These are phyloP conservation scores for Hippolais icterina DNA, from an alignment of 2,113 vertebrate genomes.

Conservation along the genomic window DNA sequence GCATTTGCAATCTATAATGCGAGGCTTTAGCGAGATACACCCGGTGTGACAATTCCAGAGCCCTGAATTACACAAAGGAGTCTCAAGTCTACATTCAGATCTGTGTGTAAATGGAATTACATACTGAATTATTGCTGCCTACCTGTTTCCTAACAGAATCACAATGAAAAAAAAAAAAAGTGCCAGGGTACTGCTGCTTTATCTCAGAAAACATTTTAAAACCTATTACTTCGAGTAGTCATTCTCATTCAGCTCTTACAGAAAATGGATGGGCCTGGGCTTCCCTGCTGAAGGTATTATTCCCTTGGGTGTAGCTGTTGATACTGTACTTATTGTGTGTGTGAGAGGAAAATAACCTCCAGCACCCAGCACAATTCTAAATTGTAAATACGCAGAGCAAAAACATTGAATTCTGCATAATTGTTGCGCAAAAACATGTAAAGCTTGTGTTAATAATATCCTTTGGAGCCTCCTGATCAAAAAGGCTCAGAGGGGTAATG, in stretches of 20 bases:
- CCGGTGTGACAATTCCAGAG: not conserved
- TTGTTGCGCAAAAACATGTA: not conserved
- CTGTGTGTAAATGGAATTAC: constrained; percentile 9
- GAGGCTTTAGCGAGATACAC: not conserved
- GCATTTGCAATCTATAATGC: not conserved
- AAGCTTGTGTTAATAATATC: not conserved
- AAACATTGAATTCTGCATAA: not conserved
- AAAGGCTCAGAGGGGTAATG: not conserved
- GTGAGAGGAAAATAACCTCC: constrained; percentile 3
- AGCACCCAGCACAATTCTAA: not conserved
- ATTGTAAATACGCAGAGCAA: constrained; percentile 34
- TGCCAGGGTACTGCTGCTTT: constrained; percentile 4
- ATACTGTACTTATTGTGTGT: constrained; percentile 16
- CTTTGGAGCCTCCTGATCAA: not conserved
- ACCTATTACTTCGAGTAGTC: constrained; percentile 53
- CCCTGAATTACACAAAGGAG: not conserved
- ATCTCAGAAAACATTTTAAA: constrained; percentile 59
- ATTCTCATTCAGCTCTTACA: constrained; percentile 45
- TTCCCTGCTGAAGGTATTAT: constrained; percentile 17
- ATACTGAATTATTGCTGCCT: not conserved
- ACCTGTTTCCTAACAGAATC: constrained; percentile 4
- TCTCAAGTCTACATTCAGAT: not conserved
- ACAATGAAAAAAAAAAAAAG: not conserved
- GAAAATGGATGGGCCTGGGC: constrained; percentile 27
- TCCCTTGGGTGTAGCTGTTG: constrained; percentile 19